Conservation (phyloP, 2,113 vertebrate genomes). For the Bubo bubo region DNA sequence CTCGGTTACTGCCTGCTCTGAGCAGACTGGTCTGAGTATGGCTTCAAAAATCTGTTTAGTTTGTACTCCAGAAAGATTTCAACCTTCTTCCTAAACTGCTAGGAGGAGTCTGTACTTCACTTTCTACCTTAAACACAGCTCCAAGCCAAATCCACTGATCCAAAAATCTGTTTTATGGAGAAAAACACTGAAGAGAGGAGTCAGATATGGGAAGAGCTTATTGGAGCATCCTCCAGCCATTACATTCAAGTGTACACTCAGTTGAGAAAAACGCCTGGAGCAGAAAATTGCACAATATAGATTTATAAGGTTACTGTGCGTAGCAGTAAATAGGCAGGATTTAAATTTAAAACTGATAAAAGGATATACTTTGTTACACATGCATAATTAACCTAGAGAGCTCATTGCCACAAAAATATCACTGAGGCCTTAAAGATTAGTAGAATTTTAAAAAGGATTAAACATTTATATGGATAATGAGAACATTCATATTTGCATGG, state of each 20-base stretch:
- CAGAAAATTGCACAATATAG: conserved; percentile 22
- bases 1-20: not conserved
- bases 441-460: conserved; percentile 57
- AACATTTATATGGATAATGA: conserved; percentile 51
- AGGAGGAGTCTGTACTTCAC: not conserved
- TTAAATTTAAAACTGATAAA: conserved; percentile 58
- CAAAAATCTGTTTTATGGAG: not conserved
- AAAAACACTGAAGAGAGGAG: not conserved
- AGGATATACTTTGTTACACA: conserved; percentile 37
- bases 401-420: conserved; percentile 47
- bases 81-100: not conserved
- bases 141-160: not conserved
- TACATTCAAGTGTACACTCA: not conserved
- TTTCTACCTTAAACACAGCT: not conserved
- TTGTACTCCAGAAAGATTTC: not conserved
- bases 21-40: not conserved
- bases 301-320: not conserved
- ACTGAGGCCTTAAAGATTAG: conserved; percentile 49
- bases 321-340: conserved; percentile 30
- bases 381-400: conserved; percentile 29
- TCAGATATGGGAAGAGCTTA: not conserved
- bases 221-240: not conserved
- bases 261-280: not conserved
- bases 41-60: not conserved
- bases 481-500: not conserved